phyloP scores from a whole-genome alignment of 2,797 vertebrate genomes.

The Discoglossus pictus region DNA sequence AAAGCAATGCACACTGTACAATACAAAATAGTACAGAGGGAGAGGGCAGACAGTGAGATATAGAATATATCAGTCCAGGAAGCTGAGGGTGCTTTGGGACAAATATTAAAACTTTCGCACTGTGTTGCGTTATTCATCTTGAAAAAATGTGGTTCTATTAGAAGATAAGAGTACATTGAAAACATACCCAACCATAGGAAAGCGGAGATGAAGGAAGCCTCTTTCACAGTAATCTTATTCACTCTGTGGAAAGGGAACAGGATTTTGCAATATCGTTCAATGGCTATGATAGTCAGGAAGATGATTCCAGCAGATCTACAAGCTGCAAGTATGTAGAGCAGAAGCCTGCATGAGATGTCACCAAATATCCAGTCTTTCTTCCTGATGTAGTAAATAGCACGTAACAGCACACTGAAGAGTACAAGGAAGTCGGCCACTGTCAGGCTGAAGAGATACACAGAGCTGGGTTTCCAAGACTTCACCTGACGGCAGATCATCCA shows the following conservation, averaged over 20 bases:
- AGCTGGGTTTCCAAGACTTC: constrained; percentile 74
- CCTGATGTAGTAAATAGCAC: constrained; percentile 75
- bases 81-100: constrained; percentile 65
- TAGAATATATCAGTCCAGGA: constrained; percentile 78
- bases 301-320: constrained; percentile 75
- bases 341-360: constrained; percentile 67
- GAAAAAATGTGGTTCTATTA: constrained; percentile 62
- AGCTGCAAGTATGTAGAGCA: constrained; percentile 72
- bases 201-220: constrained; percentile 67
- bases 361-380: constrained; percentile 75
- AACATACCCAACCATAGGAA: constrained; percentile 71
- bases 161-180: constrained; percentile 67
- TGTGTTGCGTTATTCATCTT: constrained; percentile 62
- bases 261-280: constrained; percentile 77
- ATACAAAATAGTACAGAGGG: constrained; percentile 68
- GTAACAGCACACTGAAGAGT: constrained; percentile 75
- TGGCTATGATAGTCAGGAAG: constrained; percentile 75
- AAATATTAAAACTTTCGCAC: constrained; percentile 81
- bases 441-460: constrained; percentile 75
- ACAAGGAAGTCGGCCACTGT: constrained; percentile 74
- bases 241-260: constrained; percentile 67
- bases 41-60: constrained; percentile 70
- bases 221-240: constrained; percentile 65
- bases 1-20: constrained; percentile 71
- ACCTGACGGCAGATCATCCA: constrained; percentile 74